Evolutionary conservation across 2,888 invertebrate genomes (phyloP).

Genomic region (Melinaea marsaeus): DNA sequence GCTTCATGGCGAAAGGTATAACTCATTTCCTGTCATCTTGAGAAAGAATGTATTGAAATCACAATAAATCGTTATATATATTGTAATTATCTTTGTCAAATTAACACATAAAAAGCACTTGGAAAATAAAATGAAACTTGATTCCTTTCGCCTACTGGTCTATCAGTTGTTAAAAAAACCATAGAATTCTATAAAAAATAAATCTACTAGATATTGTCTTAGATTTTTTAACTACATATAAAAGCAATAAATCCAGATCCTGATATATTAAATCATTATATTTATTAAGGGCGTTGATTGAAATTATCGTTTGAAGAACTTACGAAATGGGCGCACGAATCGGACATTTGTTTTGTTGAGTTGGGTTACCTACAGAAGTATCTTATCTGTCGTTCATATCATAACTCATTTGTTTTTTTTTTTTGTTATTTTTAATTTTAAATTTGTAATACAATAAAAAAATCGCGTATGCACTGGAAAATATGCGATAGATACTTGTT

Average conservation of each 20-base stretch:
- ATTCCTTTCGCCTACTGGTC: conserved; percentile 69
- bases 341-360: conserved; percentile 78
- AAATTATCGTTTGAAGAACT: conserved; percentile 71
- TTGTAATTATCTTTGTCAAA: conserved; percentile 43
- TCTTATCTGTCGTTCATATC: conserved; percentile 38
- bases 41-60: conserved; percentile 44
- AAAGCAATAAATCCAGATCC: conserved; percentile 41
- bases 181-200: conserved; percentile 42
- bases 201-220: conserved; percentile 34
- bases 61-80: conserved; percentile 36
- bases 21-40: conserved; percentile 66
- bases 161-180: conserved; percentile 52
- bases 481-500: no score
- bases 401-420: conserved; percentile 44
- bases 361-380: conserved; percentile 43
- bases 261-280: conserved; percentile 41
- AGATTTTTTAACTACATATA: conserved; percentile 30
- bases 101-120: conserved; percentile 64
- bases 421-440: not conserved
- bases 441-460: no score
- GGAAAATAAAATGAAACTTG: conserved; percentile 64
- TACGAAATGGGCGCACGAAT: conserved; percentile 77
- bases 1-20: conserved; percentile 71
- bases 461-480: no score
- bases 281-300: conserved; percentile 59